Conservation (phyloP, 1,140 invertebrate species). For the Phthorimaea operculella region DNA sequence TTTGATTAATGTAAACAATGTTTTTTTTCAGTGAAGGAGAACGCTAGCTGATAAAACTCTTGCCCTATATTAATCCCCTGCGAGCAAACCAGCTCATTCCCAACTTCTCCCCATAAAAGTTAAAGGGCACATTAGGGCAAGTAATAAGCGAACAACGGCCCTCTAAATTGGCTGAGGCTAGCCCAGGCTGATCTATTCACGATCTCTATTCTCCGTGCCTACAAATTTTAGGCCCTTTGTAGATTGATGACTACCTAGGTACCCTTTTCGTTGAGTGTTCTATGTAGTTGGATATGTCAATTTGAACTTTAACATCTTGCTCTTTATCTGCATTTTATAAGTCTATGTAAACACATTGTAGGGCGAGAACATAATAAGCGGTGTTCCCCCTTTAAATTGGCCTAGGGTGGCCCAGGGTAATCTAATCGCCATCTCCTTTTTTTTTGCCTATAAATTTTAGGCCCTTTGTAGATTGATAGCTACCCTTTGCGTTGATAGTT, state of each 20-base stretch:
- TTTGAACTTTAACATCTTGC: too few relatives aligned
- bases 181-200: slow-evolving; percentile 28
- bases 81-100: slow-evolving; percentile 33
- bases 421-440: slow-evolving; percentile 22
- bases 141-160: slow-evolving; percentile 51
- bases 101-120: slow-evolving; percentile 54
- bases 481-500: too few relatives aligned
- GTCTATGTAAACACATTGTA: too few relatives aligned
- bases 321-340: too few relatives aligned
- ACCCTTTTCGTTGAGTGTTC: too few relatives aligned
- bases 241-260: too few relatives aligned
- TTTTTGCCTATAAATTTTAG: not conserved
- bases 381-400: slow-evolving; percentile 45
- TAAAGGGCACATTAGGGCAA: slow-evolving; percentile 57
- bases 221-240: not conserved
- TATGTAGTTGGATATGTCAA: too few relatives aligned
- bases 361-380: slow-evolving; percentile 53
- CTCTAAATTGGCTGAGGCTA: slow-evolving; percentile 39
- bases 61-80: slow-evolving; percentile 43
- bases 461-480: not conserved
- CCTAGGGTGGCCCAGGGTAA: slow-evolving; percentile 24
- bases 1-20: too few relatives aligned
- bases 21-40: too few relatives aligned
- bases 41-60: slow-evolving; percentile 43
- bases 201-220: slow-evolving; percentile 10